Percentiles rank a stretch among this genome's conserved stretches.
Conservation (phyloP, 2,797 vertebrate genomes). For the Mormyrus proboscirostris region DNA sequence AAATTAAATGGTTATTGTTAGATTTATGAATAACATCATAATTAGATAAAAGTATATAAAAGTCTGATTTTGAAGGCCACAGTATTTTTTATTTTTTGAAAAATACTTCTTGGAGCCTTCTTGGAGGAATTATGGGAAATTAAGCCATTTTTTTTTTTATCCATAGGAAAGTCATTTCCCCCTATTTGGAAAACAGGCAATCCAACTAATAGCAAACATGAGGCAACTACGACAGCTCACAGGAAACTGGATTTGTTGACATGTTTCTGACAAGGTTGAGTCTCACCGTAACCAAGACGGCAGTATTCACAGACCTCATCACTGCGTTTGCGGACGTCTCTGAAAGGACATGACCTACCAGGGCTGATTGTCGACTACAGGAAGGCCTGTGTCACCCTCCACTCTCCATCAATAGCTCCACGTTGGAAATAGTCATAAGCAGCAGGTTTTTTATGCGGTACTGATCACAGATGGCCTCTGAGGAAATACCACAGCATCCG, state of each 20-base stretch:
- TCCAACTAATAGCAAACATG: not conserved
- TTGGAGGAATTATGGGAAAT: not conserved
- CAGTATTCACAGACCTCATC: not conserved
- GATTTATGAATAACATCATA: not conserved
- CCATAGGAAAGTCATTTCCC: not conserved
- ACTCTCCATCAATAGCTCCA: not conserved
- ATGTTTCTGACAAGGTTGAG: not conserved
- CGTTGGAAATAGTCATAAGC: not conserved
- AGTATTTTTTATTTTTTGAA: not conserved
- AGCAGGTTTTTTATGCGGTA: not conserved
- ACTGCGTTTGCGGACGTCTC: not conserved
- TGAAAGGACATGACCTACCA: not conserved
- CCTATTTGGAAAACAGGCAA: not conserved
- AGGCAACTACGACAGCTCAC: not conserved
- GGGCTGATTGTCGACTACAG: not conserved
- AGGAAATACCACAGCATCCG: not conserved
- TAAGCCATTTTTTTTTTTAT: not conserved
- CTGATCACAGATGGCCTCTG: not conserved
- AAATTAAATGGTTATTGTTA: not conserved
- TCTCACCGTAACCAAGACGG: not conserved
- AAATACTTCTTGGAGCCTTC: not conserved
- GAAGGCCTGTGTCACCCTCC: not conserved
- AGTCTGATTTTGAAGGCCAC: not conserved
- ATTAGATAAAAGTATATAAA: not conserved
- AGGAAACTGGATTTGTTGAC: not conserved